phyloP scores from a whole-genome alignment of 2,888 invertebrate genomes.

The Neoitamus cyanurus region DNA sequence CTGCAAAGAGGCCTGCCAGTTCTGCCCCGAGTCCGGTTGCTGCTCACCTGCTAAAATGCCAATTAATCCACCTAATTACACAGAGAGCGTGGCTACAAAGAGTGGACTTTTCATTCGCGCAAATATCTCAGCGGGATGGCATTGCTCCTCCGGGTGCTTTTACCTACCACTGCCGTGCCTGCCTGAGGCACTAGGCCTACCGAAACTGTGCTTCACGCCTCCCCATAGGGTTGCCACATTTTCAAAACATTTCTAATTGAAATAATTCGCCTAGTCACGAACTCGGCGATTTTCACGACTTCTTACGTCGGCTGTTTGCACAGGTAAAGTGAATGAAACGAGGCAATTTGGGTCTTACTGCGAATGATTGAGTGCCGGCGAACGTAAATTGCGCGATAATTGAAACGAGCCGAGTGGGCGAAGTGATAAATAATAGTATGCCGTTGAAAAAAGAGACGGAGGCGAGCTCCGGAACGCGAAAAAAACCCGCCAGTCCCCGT shows the following conservation, averaged over 20 bases:
- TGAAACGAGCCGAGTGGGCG: conserved; percentile 29
- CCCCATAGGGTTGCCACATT: conserved; percentile 7
- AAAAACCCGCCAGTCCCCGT: conserved; percentile 3
- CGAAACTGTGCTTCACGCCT: not conserved
- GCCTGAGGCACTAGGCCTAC: not conserved
- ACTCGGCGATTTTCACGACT: conserved; percentile 17
- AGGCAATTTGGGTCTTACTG: conserved; percentile 25
- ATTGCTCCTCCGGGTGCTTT: not conserved
- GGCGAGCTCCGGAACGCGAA: not conserved
- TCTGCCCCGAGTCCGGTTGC: not conserved
- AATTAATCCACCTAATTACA: conserved; percentile 36
- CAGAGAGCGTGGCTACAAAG: not conserved
- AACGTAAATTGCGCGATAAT: conserved; percentile 33
- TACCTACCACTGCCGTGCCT: not conserved
- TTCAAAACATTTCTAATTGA: conserved; percentile 37
- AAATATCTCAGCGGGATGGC: not conserved
- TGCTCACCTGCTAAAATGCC: conserved; percentile 3
- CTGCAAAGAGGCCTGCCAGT: not conserved
- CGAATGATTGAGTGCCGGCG: conserved; percentile 29
- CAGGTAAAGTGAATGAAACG: conserved; percentile 19
- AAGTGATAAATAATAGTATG: conserved; percentile 34
- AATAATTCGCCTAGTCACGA: conserved; percentile 42
- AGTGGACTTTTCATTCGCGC: not conserved
- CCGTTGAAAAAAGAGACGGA: not conserved
- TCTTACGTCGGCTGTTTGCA: conserved; percentile 29